Evolutionary conservation across 2,113 vertebrate species (phyloP).

Genomic region (Sporophila hypoxantha): DNA sequence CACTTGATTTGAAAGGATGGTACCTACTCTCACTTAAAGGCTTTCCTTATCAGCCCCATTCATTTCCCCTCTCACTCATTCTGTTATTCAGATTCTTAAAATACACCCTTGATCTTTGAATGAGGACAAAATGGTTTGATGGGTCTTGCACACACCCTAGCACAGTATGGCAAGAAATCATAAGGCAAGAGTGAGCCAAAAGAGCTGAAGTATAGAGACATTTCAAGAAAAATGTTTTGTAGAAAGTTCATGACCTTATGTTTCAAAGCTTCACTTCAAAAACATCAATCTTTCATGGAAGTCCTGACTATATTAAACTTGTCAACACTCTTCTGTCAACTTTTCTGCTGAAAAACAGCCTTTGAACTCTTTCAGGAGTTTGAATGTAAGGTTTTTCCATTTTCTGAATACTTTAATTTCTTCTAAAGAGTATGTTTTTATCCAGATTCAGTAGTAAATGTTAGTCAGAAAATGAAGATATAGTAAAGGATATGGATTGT

Average conservation of each 20-base stretch:
- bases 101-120: neutral
- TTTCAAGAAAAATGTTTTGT: neutral
- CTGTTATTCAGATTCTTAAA: neutral
- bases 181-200: neutral
- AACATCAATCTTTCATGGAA: neutral
- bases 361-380: neutral
- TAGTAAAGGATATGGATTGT: neutral
- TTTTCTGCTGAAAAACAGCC: neutral
- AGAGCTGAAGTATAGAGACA: neutral
- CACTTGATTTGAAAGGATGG: neutral
- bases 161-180: neutral
- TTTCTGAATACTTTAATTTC: neutral
- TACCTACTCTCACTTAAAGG: neutral
- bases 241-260: neutral
- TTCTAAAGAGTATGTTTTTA: neutral
- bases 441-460: neutral
- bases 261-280: conserved; percentile 27
- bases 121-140: neutral
- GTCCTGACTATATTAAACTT: neutral
- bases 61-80: neutral
- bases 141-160: neutral
- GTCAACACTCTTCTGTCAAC: neutral
- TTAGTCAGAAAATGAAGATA: neutral
- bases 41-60: neutral
- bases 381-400: neutral